Conservation (phyloP, 1,140 invertebrate genomes). For the Drosophila sp. region DNA sequence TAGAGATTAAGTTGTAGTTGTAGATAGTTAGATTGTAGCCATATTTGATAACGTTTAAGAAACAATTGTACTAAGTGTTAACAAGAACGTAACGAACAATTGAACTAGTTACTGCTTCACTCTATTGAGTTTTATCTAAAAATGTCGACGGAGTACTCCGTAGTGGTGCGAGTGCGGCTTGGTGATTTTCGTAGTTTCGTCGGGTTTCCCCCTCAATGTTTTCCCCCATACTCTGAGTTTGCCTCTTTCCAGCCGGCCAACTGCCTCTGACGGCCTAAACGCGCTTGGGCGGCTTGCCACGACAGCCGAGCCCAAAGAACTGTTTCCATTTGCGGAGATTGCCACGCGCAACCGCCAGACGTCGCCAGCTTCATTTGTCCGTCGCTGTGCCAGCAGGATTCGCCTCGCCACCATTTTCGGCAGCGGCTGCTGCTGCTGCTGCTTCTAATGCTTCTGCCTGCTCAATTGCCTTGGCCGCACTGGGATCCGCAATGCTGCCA, state of each 20-base stretch:
- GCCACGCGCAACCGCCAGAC: constrained; percentile 67
- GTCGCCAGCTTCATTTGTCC: constrained; percentile 73
- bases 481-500: constrained; percentile 69
- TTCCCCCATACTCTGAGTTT: background rate
- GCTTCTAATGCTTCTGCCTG: constrained; percentile 30
- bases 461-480: constrained; percentile 69
- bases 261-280: constrained; percentile 68
- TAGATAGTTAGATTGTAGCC: constrained; percentile 42
- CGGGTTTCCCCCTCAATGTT: constrained; percentile 1
- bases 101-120: constrained; percentile 22
- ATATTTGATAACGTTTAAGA: constrained; percentile 68
- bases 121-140: background rate
- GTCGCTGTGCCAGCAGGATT: constrained; percentile 63
- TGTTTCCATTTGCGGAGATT: constrained; percentile 35
- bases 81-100: constrained; percentile 61
- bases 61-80: constrained; percentile 62
- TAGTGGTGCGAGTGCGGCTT: constrained; percentile 16
- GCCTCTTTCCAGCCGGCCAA: constrained; percentile 47
- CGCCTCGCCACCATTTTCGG: constrained; percentile 49
- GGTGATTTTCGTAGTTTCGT: constrained; percentile 15
- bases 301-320: background rate
- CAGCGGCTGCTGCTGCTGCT: constrained; percentile 17
- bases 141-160: constrained; percentile 30
- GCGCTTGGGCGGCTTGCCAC: constrained; percentile 40
- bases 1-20: constrained; percentile 45